Evolutionary conservation across 2,797 vertebrate genomes (phyloP).

Genomic region (Melopsittacus undulatus): DNA sequence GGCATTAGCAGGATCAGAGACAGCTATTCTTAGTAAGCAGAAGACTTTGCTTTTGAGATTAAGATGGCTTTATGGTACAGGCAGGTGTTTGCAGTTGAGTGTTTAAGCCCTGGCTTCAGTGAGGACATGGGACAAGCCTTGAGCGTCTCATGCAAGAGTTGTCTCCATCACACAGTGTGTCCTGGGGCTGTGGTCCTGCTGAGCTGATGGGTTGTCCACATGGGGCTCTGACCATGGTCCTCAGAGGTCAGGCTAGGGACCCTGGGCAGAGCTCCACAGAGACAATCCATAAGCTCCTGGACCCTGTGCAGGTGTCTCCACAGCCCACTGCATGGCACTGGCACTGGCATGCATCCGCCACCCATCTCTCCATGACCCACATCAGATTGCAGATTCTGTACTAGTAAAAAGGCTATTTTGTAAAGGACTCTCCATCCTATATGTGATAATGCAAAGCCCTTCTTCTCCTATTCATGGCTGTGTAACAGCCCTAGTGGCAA

Average conservation of each 20-base stretch:
- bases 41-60: background rate
- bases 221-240: background rate
- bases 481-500: background rate
- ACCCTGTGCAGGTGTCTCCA: background rate
- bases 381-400: background rate
- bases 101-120: background rate
- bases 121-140: fast-evolving
- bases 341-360: background rate
- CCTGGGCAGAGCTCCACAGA: background rate
- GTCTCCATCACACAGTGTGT: background rate
- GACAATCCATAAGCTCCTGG: background rate
- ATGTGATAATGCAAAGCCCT: background rate
- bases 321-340: fast-evolving
- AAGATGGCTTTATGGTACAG: background rate
- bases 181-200: background rate
- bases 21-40: background rate
- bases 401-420: background rate
- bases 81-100: background rate
- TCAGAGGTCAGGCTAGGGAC: background rate
- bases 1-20: background rate
- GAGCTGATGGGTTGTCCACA: background rate
- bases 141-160: fast-evolving
- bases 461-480: background rate
- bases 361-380: background rate
- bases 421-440: background rate